These are phyloP conservation scores for Scaptomyza cyrtandrae DNA, from an alignment of 2,888 invertebrate genomes.

Conservation along the genomic window DNA sequence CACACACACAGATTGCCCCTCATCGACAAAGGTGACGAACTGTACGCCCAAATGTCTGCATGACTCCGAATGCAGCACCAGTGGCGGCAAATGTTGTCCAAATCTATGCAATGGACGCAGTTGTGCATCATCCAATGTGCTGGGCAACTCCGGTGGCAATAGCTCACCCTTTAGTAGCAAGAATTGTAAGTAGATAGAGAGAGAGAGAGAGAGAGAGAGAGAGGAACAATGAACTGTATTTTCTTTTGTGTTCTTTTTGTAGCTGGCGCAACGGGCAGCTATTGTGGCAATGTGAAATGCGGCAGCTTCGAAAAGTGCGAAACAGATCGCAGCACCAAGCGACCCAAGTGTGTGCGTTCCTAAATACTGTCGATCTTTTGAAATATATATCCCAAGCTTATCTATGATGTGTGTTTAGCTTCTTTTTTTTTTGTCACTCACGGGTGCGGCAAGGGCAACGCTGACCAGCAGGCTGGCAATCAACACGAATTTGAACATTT, in stretches of 20 bases:
- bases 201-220: too few species aligned
- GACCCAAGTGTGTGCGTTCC: constrained; percentile 88
- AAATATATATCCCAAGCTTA: constrained; percentile 8
- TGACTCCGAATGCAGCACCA: constrained; percentile 88
- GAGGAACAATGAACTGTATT: neutral
- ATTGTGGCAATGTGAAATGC: constrained; percentile 90
- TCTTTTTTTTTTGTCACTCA: constrained; percentile 73
- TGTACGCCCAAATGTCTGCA: constrained; percentile 89
- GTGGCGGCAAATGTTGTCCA: constrained; percentile 89
- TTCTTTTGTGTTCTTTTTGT: constrained; percentile 10
- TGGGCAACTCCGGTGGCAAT: constrained; percentile 71
- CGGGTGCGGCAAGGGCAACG: constrained; percentile 77
- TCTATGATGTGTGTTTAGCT: neutral
- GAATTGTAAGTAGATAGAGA: constrained; percentile 79
- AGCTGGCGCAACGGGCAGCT: constrained; percentile 85
- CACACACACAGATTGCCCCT: constrained; percentile 86
- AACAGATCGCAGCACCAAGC: constrained; percentile 87
- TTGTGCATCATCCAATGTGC: constrained; percentile 86
- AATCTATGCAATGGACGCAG: constrained; percentile 90
- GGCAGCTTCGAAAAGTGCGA: constrained; percentile 89
- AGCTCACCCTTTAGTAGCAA: constrained; percentile 82
- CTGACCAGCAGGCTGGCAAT: constrained; percentile 80
- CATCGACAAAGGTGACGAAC: constrained; percentile 87
- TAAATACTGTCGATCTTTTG: constrained; percentile 47
- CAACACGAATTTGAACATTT: constrained; percentile 82